Evolutionary conservation across 2,797 vertebrate species (phyloP).

Genomic region (Lemur catta): DNA sequence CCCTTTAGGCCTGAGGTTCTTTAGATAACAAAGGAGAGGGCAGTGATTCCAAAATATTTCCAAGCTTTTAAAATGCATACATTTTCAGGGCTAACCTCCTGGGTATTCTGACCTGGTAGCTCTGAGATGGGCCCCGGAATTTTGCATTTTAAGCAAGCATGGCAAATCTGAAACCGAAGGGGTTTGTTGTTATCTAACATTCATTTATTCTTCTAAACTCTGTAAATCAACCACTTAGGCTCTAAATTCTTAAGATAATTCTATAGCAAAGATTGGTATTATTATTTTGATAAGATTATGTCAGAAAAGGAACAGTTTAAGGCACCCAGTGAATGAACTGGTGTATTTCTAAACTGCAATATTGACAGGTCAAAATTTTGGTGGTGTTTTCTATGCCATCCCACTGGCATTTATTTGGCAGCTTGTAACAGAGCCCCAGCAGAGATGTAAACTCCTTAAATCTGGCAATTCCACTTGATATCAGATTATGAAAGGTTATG

Average conservation of each 20-base stretch:
- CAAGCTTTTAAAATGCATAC: neutral
- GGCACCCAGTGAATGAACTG: neutral
- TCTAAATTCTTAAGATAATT: neutral
- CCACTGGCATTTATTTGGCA: neutral
- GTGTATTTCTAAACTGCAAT: neutral
- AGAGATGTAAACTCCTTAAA: neutral
- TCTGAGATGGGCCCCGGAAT: neutral
- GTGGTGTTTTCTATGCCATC: neutral
- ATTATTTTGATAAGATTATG: neutral
- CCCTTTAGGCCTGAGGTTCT: neutral
- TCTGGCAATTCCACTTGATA: neutral
- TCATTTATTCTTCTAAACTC: neutral
- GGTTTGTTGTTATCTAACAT: neutral
- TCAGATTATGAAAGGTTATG: neutral
- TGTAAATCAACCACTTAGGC: neutral
- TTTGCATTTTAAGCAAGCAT: neutral
- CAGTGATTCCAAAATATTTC: neutral
- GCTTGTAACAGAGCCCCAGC: neutral
- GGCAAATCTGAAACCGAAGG: neutral
- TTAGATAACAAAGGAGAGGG: neutral
- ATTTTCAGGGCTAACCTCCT: neutral
- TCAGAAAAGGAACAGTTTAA: constrained; percentile 27
- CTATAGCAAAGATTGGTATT: neutral
- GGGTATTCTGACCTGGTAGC: neutral
- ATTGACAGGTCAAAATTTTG: neutral